Conservation (phyloP, 2,888 invertebrate genomes). For the Chrysopilus asiliformis region DNA sequence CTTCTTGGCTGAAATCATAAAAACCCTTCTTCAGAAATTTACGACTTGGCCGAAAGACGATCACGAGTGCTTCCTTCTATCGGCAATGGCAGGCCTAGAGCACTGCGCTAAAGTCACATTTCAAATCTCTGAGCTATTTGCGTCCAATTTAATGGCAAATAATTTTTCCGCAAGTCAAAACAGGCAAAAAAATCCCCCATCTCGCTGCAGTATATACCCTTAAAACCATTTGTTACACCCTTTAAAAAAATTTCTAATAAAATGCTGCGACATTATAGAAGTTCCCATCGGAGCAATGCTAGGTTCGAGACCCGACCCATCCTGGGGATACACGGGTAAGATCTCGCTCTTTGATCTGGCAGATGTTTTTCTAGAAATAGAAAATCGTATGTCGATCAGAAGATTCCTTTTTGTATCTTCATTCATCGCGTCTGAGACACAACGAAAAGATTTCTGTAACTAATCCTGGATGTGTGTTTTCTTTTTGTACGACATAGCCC, state of each 20-base stretch:
- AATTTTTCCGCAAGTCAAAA: not conserved
- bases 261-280: not conserved
- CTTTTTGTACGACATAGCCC: not conserved
- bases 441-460: not conserved
- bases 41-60: too few relatives aligned
- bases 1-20: too few relatives aligned
- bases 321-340: too few relatives aligned
- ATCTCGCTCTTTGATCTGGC: too few relatives aligned
- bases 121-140: not conserved
- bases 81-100: too few relatives aligned
- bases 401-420: not conserved
- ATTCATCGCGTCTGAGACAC: not conserved
- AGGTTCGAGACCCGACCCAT: too few relatives aligned
- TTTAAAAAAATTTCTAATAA: too few relatives aligned
- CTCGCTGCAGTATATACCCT: not conserved
- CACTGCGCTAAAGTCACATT: not conserved
- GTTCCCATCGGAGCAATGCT: too few relatives aligned
- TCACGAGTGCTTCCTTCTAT: too few relatives aligned
- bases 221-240: too few relatives aligned
- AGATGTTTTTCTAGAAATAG: too few relatives aligned
- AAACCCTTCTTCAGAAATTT: too few relatives aligned
- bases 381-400: not conserved
- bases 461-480: not conserved
- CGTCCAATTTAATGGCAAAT: slow-evolving; percentile 1
- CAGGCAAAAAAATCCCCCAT: not conserved